A percentile compares a stretch with the other conserved stretches of the same genome.
Evolutionary conservation across 2,888 invertebrate genomes (phyloP).

Genomic region (Lasioglossum calceatum): DNA sequence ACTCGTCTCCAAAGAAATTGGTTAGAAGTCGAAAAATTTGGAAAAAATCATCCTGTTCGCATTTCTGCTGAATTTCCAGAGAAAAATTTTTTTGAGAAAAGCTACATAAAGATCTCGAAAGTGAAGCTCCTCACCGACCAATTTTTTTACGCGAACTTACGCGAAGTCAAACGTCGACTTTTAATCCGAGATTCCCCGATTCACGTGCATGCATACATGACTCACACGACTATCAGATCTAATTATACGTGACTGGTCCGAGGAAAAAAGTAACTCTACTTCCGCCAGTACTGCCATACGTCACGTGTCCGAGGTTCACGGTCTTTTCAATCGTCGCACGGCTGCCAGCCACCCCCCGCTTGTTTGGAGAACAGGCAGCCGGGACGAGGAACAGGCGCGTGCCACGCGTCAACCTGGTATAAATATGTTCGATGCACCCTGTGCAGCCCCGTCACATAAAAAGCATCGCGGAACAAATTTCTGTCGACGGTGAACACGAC

Average conservation of each 20-base stretch:
- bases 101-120: not conserved
- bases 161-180: not conserved
- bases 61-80: no score
- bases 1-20: not conserved
- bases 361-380: slow-evolving; percentile 62
- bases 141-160: not conserved
- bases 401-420: slow-evolving; percentile 16
- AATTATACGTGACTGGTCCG: not conserved
- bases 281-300: slow-evolving; percentile 1
- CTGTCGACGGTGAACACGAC: not conserved
- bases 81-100: not conserved
- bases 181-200: not conserved
- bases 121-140: no score
- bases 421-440: slow-evolving; percentile 7
- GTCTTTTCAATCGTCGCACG: slow-evolving; percentile 29
- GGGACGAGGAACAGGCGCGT: slow-evolving; percentile 36
- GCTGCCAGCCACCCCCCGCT: slow-evolving; percentile 33
- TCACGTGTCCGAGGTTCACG: slow-evolving; percentile 38
- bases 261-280: not conserved
- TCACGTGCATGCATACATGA: not conserved
- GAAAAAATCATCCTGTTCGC: no score
- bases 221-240: not conserved
- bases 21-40: not conserved
- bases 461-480: not conserved
- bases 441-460: not conserved